Percentiles rank a stretch among this genome's conserved stretches.
phyloP scores from a whole-genome alignment of 2,797 vertebrate genomes.

The Gallirallus australis region DNA sequence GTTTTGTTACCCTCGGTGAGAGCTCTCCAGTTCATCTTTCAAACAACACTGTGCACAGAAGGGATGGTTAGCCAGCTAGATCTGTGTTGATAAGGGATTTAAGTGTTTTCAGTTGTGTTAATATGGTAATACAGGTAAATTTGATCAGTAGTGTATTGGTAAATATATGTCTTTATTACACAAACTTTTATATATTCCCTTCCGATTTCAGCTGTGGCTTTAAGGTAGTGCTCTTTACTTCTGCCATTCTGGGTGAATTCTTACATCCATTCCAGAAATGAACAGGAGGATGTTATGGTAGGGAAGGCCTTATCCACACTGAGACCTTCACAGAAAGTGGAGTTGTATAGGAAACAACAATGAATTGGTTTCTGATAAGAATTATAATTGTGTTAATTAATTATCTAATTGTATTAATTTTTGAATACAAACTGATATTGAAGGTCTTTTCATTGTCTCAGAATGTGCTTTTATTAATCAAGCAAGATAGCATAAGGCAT shows the following conservation, averaged over 20 bases:
- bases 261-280: neutral
- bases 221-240: neutral
- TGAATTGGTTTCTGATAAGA: neutral
- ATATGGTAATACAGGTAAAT: neutral
- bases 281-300: neutral
- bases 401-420: neutral
- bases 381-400: neutral
- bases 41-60: neutral
- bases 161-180: neutral
- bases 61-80: neutral
- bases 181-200: neutral
- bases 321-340: neutral
- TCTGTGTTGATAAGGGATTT: neutral
- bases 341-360: neutral
- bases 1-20: neutral
- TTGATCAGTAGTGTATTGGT: neutral
- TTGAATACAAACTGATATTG: neutral
- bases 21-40: neutral
- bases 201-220: neutral
- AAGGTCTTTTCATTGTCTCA: neutral
- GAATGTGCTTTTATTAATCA: constrained; percentile 5
- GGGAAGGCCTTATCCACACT: neutral
- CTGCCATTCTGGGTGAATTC: neutral
- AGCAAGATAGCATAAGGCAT: neutral
- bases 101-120: neutral